Evolutionary conservation across 1,140 invertebrate species (phyloP).

Genomic region (Cyclargus thomasi): DNA sequence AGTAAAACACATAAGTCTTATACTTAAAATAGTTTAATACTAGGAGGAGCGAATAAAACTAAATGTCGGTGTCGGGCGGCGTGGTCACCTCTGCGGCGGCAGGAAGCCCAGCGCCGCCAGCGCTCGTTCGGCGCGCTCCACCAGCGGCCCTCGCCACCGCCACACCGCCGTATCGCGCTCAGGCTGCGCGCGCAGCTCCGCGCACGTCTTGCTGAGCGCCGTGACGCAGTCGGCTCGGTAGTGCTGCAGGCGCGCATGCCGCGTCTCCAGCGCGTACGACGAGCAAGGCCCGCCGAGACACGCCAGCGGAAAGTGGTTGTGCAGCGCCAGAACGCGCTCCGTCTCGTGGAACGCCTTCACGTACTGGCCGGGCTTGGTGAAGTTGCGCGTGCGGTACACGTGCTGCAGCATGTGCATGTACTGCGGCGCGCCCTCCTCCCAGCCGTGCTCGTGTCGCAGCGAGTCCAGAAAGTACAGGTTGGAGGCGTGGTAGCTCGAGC

Average conservation of each 20-base stretch:
- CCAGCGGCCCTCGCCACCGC: conserved; percentile 87
- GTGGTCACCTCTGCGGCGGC: conserved; percentile 54
- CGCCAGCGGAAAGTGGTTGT: conserved; percentile 94
- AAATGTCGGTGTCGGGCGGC: conserved; percentile 14
- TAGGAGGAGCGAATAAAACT: conserved; percentile 40
- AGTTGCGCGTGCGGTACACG: conserved; percentile 92
- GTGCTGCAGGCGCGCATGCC: conserved; percentile 92
- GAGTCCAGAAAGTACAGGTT: conserved; percentile 97
- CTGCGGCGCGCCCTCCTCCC: conserved; percentile 88
- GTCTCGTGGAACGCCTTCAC: conserved; percentile 97
- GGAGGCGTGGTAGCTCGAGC: conserved; percentile 90
- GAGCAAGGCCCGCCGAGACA: conserved; percentile 91
- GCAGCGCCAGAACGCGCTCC: conserved; percentile 89
- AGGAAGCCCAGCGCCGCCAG: conserved; percentile 86
- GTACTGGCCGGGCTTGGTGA: conserved; percentile 94
- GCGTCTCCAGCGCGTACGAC: conserved; percentile 88
- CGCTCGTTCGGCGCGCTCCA: conserved; percentile 81
- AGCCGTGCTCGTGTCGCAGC: conserved; percentile 86
- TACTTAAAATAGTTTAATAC: conserved; percentile 59
- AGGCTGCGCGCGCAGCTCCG: conserved; percentile 87
- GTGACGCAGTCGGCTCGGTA: conserved; percentile 95
- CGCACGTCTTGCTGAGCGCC: conserved; percentile 90
- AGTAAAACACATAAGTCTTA: conserved; percentile 26
- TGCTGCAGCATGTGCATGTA: conserved; percentile 97
- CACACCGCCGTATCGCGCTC: conserved; percentile 91